Conservation (phyloP, 2,113 vertebrate species). For the Rattus rattus region DNA sequence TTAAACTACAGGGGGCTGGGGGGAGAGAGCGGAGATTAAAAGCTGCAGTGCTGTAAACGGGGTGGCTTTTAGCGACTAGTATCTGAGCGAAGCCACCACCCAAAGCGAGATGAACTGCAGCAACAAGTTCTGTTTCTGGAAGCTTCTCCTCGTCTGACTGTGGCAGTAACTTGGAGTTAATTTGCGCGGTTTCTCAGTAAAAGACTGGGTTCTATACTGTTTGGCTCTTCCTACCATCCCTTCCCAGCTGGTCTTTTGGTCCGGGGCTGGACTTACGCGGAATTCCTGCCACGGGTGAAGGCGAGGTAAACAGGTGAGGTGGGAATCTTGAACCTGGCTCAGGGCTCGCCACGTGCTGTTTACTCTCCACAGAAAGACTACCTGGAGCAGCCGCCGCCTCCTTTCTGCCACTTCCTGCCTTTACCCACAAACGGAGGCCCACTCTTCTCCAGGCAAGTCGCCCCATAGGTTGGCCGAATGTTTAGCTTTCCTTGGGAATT, state of each 20-base stretch:
- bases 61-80: constrained; percentile 62
- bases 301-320: constrained; percentile 15
- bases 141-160: constrained; percentile 49
- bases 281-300: not conserved
- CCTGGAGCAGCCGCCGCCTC: not conserved
- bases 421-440: not conserved
- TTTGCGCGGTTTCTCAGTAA: constrained; percentile 59
- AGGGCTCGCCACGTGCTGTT: constrained; percentile 36
- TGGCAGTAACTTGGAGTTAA: constrained; percentile 61
- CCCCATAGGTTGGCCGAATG: not conserved
- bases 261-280: no score
- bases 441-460: not conserved
- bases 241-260: constrained; percentile 32
- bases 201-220: constrained; percentile 63
- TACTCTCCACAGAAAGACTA: constrained; percentile 29
- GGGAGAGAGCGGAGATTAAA: constrained; percentile 32
- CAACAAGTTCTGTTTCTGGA: constrained; percentile 71
- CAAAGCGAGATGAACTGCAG: constrained; percentile 59
- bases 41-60: not conserved
- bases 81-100: constrained; percentile 52
- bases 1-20: constrained; percentile 13
- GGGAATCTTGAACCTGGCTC: constrained; percentile 38
- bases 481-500: constrained; percentile 41
- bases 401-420: not conserved
- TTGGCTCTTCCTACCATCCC: constrained; percentile 57